Evolutionary conservation across 2,113 vertebrate genomes (phyloP).

Genomic region (Pelodiscus sinensis): DNA sequence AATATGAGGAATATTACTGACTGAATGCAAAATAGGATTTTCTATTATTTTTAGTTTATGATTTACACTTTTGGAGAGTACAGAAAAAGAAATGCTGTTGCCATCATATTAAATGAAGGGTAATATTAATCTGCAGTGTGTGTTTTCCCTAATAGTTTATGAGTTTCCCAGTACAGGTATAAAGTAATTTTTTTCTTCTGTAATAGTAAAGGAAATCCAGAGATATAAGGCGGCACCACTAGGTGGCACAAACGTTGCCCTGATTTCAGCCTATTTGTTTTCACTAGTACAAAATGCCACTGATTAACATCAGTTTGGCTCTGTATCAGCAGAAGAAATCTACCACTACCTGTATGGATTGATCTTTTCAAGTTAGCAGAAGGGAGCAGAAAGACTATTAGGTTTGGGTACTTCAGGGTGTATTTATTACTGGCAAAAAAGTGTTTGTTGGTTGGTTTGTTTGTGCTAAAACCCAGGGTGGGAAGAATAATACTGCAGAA

Average conservation of each 20-base stretch:
- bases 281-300: not conserved
- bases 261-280: not conserved
- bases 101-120: not conserved
- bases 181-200: not conserved
- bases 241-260: constrained; percentile 70
- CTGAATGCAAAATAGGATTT: not conserved
- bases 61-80: not conserved
- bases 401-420: not conserved
- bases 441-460: not conserved
- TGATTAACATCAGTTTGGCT: not conserved
- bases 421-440: not conserved
- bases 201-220: not conserved
- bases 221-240: constrained; percentile 29
- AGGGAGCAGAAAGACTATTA: not conserved
- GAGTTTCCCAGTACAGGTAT: not conserved
- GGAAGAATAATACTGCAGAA: not conserved
- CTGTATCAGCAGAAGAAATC: not conserved
- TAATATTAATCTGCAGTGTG: not conserved
- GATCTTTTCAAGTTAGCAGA: not conserved
- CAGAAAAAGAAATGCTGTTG: not conserved
- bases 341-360: fast-evolving
- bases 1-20: not conserved
- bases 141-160: not conserved
- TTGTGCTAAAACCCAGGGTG: not conserved
- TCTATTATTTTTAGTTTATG: not conserved